Evolutionary conservation across 2,113 vertebrate species (phyloP).

Genomic region (Notarius quadriscutis): DNA sequence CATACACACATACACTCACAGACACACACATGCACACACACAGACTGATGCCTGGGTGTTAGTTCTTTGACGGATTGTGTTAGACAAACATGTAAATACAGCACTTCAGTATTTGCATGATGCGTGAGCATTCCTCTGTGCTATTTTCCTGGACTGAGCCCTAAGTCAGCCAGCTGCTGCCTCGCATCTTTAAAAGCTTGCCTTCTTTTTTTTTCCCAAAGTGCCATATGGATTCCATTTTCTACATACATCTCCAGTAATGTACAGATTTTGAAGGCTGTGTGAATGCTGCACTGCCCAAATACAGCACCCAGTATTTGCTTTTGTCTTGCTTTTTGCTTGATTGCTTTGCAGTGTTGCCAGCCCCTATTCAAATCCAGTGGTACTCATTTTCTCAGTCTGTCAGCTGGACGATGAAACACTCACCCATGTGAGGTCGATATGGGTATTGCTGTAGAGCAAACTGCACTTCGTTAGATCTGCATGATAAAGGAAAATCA

Average conservation of each 20-base stretch:
- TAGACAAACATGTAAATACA: slow-evolving; percentile 65
- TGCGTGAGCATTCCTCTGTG: slow-evolving; percentile 38
- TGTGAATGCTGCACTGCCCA: not conserved
- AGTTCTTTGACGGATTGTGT: slow-evolving; percentile 59
- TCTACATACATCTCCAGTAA: not conserved
- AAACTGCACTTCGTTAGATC: not conserved
- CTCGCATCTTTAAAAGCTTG: not conserved
- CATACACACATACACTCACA: not conserved
- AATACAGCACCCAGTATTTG: not conserved
- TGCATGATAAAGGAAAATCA: not conserved
- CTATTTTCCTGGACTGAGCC: slow-evolving; percentile 43
- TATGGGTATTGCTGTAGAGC: not conserved
- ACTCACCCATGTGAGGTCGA: not conserved
- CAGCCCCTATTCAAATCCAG: slow-evolving; percentile 22
- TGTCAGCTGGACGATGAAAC: slow-evolving; percentile 27
- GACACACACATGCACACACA: slow-evolving; percentile 17
- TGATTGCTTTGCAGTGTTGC: slow-evolving; percentile 8
- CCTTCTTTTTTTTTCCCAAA: not conserved
- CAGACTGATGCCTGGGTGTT: slow-evolving; percentile 35
- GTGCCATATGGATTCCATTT: slow-evolving; percentile 14
- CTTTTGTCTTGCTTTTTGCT: slow-evolving; percentile 23
- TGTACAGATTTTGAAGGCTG: not conserved
- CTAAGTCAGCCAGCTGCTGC: slow-evolving; percentile 4
- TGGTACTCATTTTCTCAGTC: slow-evolving; percentile 2
- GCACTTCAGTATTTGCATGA: slow-evolving; percentile 58